A percentile compares a stretch with the other conserved stretches of the same genome.
Conservation (phyloP, 1,140 invertebrate species). For the Melitaea cinxia region DNA sequence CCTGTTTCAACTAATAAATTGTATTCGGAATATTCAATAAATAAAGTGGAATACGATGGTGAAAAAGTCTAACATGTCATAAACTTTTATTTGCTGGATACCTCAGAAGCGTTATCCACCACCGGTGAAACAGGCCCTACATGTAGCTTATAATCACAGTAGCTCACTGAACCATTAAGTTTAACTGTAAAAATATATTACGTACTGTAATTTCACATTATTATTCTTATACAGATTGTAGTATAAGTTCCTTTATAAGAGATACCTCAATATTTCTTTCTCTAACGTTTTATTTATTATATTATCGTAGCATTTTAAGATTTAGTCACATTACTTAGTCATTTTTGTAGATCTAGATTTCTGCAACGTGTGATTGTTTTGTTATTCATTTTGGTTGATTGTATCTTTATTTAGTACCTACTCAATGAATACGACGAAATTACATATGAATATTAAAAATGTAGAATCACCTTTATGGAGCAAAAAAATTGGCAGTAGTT, state of each 20-base stretch:
- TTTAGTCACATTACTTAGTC: constrained; percentile 71
- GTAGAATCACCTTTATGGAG: too few species aligned
- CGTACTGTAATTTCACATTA: not conserved
- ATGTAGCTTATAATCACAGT: too few species aligned
- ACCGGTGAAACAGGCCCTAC: too few species aligned
- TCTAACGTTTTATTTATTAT: constrained; percentile 43
- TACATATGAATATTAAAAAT: not conserved
- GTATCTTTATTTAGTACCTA: constrained; percentile 61
- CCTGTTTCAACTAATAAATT: too few species aligned
- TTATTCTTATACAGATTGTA: constrained; percentile 8
- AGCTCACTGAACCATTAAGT: not conserved
- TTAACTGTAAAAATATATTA: not conserved
- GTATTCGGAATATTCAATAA: too few species aligned
- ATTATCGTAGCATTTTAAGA: constrained; percentile 58
- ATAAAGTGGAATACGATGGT: too few species aligned
- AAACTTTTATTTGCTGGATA: too few species aligned
- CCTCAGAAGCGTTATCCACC: too few species aligned
- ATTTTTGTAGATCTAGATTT: constrained; percentile 56
- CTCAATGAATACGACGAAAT: constrained; percentile 38
- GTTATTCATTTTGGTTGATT: constrained; percentile 31
- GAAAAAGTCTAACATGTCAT: too few species aligned
- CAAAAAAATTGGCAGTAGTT: too few species aligned
- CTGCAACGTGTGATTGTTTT: constrained; percentile 8
- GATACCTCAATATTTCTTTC: constrained; percentile 51
- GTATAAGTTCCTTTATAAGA: constrained; percentile 50